phyloP scores from a whole-genome alignment of 1,140 invertebrate species.

The Scaptodrosophila lebanonensis region DNA sequence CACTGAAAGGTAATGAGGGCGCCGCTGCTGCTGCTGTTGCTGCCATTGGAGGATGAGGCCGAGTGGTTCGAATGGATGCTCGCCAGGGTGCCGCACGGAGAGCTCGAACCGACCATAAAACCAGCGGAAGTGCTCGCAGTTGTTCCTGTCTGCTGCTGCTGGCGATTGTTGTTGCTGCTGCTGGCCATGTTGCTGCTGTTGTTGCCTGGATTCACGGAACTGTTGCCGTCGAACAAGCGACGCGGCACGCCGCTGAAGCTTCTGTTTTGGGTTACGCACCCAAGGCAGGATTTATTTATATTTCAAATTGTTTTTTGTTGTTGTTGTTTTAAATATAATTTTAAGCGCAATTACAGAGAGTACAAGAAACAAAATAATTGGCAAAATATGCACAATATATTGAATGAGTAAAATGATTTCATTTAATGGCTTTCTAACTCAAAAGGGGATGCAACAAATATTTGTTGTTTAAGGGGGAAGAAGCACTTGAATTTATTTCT shows the following conservation, averaged over 20 bases:
- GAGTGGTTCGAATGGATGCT: slow-evolving; percentile 71
- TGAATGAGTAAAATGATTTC: slow-evolving; percentile 15
- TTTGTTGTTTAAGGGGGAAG: slow-evolving; percentile 11
- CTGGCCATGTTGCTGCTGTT: slow-evolving; percentile 18
- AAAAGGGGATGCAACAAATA: slow-evolving; percentile 10
- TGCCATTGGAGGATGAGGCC: slow-evolving; percentile 63
- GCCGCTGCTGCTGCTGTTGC: slow-evolving; percentile 68
- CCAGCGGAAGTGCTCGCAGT: slow-evolving; percentile 12
- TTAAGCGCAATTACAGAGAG: slow-evolving; percentile 24
- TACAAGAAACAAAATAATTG: slow-evolving; percentile 29
- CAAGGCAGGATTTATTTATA: slow-evolving; percentile 22
- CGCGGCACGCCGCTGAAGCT: slow-evolving; percentile 73
- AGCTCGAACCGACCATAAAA: slow-evolving; percentile 29
- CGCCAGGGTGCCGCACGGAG: slow-evolving; percentile 60
- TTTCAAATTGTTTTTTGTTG: slow-evolving; percentile 27
- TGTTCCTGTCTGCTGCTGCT: slow-evolving; percentile 7
- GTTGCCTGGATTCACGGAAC: too few species aligned
- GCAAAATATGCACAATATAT: slow-evolving; percentile 36
- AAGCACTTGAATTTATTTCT: slow-evolving; percentile 37
- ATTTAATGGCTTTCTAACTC: slow-evolving; percentile 2
- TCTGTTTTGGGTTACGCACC: too few species aligned
- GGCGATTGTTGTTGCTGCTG: neutral
- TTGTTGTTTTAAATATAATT: slow-evolving; percentile 20
- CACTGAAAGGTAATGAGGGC: slow-evolving; percentile 67
- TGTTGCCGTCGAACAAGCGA: slow-evolving; percentile 68